phyloP scores from a whole-genome alignment of 2,797 vertebrate genomes.

The Bradypodion pumilum region DNA sequence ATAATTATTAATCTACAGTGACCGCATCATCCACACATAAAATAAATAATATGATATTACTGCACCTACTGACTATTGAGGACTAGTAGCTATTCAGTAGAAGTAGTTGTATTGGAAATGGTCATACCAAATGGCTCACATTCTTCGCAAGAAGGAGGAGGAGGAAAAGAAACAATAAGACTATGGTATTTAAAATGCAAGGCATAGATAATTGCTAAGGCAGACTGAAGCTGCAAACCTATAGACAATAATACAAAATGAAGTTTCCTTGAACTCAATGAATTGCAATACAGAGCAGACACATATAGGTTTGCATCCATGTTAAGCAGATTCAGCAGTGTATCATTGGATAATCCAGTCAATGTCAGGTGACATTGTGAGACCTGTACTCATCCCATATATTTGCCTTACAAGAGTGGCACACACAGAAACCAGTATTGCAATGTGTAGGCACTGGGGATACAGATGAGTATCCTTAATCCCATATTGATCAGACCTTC shows the following conservation, averaged over 20 bases:
- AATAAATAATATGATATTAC: slow-evolving; percentile 65
- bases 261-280: neutral
- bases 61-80: slow-evolving; percentile 64
- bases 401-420: neutral
- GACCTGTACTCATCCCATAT: too few species aligned
- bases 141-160: neutral
- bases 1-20: slow-evolving; percentile 58
- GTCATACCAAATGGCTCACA: slow-evolving; percentile 63
- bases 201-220: neutral
- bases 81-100: slow-evolving; percentile 60
- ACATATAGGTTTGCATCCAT: neutral
- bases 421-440: neutral
- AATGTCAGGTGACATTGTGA: too few species aligned
- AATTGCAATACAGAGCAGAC: neutral
- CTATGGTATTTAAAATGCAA: neutral
- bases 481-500: neutral
- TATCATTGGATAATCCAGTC: neutral
- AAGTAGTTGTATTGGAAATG: slow-evolving; percentile 63
- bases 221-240: neutral
- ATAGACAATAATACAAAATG: neutral
- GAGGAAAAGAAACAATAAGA: neutral
- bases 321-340: neutral
- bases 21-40: slow-evolving; percentile 64
- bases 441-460: neutral
- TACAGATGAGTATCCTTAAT: neutral